These are phyloP conservation scores for Drepanosiphum platanoidis DNA, from an alignment of 2,888 invertebrate species.

Conservation along the genomic window DNA sequence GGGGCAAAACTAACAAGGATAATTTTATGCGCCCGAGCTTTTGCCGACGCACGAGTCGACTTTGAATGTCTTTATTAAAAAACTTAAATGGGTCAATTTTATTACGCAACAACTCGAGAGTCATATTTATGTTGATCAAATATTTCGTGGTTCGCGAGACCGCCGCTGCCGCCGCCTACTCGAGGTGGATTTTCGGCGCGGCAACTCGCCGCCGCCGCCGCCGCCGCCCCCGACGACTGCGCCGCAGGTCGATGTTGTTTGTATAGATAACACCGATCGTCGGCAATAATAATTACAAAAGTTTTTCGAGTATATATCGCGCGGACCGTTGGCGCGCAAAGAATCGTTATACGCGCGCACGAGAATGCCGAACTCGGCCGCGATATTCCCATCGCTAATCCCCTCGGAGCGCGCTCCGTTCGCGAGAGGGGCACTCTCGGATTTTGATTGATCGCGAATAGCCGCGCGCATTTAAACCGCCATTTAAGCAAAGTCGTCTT, in stretches of 20 bases:
- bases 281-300: slow-evolving; percentile 33
- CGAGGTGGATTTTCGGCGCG: not conserved
- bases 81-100: not conserved
- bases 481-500: not conserved
- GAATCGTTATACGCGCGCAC: not conserved
- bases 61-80: not conserved
- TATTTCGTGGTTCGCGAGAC: not conserved
- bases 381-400: not conserved
- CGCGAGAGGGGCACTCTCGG: not conserved
- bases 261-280: not conserved
- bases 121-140: not conserved
- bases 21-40: not conserved
- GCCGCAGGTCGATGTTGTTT: not conserved
- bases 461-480: not conserved
- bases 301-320: slow-evolving; percentile 6
- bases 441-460: slow-evolving; percentile 24
- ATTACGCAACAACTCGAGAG: not conserved
- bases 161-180: no score
- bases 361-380: not conserved
- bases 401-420: not conserved
- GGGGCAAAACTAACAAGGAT: not conserved
- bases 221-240: not conserved
- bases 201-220: no score
- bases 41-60: not conserved
- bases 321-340: not conserved